These are phyloP conservation scores for Camelus bactrianus DNA, from an alignment of 2,113 vertebrate genomes.

Conservation along the genomic window DNA sequence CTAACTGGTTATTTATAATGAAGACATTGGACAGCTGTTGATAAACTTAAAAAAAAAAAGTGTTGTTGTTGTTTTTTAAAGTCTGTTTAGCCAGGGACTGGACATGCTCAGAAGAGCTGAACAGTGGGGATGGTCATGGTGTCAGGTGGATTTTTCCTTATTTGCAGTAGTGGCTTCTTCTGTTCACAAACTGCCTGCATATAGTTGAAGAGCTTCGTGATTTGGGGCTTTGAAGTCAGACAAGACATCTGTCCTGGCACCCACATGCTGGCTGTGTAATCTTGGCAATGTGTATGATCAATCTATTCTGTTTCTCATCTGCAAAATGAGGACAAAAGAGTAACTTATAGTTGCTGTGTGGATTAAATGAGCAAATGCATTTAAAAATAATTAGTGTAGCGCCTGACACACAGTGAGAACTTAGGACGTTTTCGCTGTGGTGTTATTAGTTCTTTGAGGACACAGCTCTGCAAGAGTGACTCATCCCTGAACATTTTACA, in stretches of 20 bases:
- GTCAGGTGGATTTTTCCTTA: not conserved
- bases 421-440: not conserved
- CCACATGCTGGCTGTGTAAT: not conserved
- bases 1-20: not conserved
- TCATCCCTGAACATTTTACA: not conserved
- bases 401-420: not conserved
- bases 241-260: not conserved
- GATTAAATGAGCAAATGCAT: not conserved
- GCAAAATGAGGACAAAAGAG: not conserved
- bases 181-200: not conserved
- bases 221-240: not conserved
- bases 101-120: not conserved
- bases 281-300: not conserved
- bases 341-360: not conserved
- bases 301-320: not conserved
- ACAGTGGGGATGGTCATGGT: not conserved
- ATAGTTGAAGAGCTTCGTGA: not conserved
- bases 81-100: not conserved
- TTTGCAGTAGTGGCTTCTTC: not conserved
- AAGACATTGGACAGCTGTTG: not conserved
- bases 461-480: not conserved
- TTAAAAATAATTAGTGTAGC: not conserved
- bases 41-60: not conserved
- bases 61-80: not conserved
- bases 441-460: not conserved